A percentile compares a stretch with the other conserved stretches of the same genome.
Conservation (phyloP, 2,113 vertebrate species). For the Chionis minor region DNA sequence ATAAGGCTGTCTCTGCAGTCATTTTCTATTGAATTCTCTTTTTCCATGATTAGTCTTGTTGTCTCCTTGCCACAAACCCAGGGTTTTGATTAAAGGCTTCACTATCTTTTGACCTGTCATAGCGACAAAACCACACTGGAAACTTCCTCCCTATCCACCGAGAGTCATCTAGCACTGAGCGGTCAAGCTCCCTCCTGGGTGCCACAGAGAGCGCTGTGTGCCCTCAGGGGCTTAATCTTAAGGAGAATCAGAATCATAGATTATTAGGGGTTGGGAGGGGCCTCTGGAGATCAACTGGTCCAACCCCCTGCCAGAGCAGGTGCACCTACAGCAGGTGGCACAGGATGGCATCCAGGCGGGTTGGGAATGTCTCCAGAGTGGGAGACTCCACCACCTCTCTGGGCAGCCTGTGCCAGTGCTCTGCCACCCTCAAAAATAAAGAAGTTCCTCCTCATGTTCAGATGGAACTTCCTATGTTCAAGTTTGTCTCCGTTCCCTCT, state of each 20-base stretch:
- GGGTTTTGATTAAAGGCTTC: not conserved
- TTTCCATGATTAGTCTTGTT: not conserved
- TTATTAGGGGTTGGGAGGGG: too few relatives aligned
- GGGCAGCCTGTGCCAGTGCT: too few relatives aligned
- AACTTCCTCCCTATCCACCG: not conserved
- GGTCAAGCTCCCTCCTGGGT: not conserved
- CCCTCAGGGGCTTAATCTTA: not conserved
- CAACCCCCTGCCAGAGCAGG: too few relatives aligned
- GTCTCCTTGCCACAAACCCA: not conserved
- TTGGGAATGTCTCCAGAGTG: too few relatives aligned
- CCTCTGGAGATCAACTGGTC: too few relatives aligned
- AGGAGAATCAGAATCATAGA: not conserved
- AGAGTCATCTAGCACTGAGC: not conserved
- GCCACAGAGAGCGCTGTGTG: not conserved
- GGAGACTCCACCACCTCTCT: too few relatives aligned
- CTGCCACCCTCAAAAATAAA: too few relatives aligned
- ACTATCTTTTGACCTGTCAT: not conserved
- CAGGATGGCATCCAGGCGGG: too few relatives aligned
- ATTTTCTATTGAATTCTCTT: constrained; percentile 31
- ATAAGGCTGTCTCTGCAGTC: constrained; percentile 7
- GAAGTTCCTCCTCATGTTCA: too few relatives aligned
- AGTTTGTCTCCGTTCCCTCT: too few relatives aligned
- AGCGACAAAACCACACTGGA: not conserved
- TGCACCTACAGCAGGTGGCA: too few relatives aligned
- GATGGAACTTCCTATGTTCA: too few relatives aligned